Evolutionary conservation across 2,797 vertebrate species (phyloP).

Genomic region (Gobio occitaniae): DNA sequence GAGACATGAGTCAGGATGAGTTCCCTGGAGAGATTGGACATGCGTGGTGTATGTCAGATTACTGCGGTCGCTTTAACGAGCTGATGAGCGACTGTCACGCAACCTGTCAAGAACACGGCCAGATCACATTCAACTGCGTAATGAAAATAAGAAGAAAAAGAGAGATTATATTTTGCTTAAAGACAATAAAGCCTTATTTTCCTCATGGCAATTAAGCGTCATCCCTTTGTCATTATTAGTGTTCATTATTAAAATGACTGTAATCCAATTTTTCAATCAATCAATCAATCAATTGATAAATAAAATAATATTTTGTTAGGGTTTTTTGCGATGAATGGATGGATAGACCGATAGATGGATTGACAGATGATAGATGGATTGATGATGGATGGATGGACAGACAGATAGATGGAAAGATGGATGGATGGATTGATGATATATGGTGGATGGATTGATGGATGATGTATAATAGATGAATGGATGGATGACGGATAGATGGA

Average conservation of each 20-base stretch:
- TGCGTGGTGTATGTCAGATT: background rate
- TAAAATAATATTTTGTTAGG: background rate
- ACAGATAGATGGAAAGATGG: too few species aligned
- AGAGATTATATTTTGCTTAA: background rate
- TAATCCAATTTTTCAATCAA: background rate
- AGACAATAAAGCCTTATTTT: background rate
- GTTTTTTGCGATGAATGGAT: too few species aligned
- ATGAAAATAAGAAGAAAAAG: background rate
- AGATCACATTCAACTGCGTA: background rate
- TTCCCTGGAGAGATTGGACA: background rate
- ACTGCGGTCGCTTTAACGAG: background rate
- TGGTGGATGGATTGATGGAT: too few species aligned
- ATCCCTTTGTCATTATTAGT: background rate
- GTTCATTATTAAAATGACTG: background rate
- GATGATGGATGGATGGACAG: too few species aligned
- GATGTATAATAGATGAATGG: too few species aligned
- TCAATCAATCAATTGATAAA: background rate
- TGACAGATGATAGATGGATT: too few species aligned
- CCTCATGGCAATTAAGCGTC: too few species aligned
- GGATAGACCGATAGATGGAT: too few species aligned
- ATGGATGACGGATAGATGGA: too few species aligned
- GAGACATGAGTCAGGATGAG: slow-evolving; percentile 3
- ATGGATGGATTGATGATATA: too few species aligned
- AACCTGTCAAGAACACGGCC: slow-evolving; percentile 1
- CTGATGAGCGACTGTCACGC: background rate